Evolutionary conservation across 1,140 invertebrate genomes (phyloP), one percentile per base, ranked within the genome.

Genomic region (Atta colombica): DNA sequence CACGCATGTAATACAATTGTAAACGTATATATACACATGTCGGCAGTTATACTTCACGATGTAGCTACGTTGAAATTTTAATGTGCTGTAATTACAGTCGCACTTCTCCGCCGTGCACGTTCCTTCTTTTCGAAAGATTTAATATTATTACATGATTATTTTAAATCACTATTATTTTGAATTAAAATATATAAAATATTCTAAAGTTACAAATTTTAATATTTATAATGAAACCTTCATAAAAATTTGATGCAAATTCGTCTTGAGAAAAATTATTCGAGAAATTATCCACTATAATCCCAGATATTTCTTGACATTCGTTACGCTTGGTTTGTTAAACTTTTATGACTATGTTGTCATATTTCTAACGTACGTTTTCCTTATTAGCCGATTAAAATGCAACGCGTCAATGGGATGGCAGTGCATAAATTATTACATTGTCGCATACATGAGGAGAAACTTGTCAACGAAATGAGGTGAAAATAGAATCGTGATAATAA

Each of bases 391-490:
- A 60, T 71, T 53, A 60, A 81, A 81, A 55, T 31, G 25, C 71
- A 12, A 7, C 35, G 14, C 49, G 25, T 72, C 71, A 14, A 61
- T 10, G 6, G 6, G 16, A 63, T 8, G 25, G n/a, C 12, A 35
- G 49, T 8, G 12, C 14, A 77, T 35, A 85, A 65, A 65, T 77
- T 55, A 39, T 3, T n/a, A 51, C 28, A 8, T 51, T 3, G 25
- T n/a, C 53, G 31, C 55, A 65, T 18, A 60, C 28, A n/a, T 25
- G 25, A 86, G 39, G 49, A 78, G 53, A 69, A 78, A 16, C 74
- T 61, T 51, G 39, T 81, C 31, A 66, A 49, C 7, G 72, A 80
- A 86, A 68, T 25, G 14, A 55, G 49, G 77, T 39, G 35, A 84
- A 87, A 84, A 69, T 49, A 21, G 35, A 51, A 65, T 45, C 10